These are phyloP conservation scores for Melipona beecheii DNA, from an alignment of 2,888 invertebrate species.

Conservation along the genomic window DNA sequence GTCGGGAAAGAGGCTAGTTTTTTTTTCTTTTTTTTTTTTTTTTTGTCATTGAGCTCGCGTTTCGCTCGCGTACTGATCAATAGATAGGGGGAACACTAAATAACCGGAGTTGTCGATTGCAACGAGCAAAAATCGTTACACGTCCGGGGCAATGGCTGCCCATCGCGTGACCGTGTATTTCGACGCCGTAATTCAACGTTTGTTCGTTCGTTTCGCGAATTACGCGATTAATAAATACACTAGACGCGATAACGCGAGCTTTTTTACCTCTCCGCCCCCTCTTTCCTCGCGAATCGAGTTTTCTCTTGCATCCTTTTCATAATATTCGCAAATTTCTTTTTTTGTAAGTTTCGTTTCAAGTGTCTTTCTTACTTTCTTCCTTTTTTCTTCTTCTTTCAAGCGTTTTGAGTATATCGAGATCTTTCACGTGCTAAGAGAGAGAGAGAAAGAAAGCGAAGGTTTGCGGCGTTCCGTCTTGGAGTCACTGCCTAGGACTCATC, in stretches of 20 bases:
- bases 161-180: constrained; percentile 16
- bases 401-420: no score
- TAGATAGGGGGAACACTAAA: constrained; percentile 69
- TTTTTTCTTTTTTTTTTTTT: constrained; percentile 17
- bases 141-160: constrained; percentile 37
- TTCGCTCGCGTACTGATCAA: constrained; percentile 53
- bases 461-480: no score
- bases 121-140: constrained; percentile 64
- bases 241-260: constrained; percentile 19
- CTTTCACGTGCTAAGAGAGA: no score
- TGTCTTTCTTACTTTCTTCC: no score
- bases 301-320: no score
- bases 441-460: no score
- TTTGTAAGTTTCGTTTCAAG: no score
- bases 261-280: neutral
- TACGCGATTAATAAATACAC: constrained; percentile 48
- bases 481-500: no score
- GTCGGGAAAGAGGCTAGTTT: constrained; percentile 16
- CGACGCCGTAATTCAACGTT: constrained; percentile 41
- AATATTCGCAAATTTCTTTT: no score
- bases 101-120: constrained; percentile 72
- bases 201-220: constrained; percentile 18
- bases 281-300: no score
- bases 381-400: no score
- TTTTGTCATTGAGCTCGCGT: constrained; percentile 40